phyloP scores from a whole-genome alignment of 1,140 invertebrate genomes.

The Branchinecta lynchi region DNA sequence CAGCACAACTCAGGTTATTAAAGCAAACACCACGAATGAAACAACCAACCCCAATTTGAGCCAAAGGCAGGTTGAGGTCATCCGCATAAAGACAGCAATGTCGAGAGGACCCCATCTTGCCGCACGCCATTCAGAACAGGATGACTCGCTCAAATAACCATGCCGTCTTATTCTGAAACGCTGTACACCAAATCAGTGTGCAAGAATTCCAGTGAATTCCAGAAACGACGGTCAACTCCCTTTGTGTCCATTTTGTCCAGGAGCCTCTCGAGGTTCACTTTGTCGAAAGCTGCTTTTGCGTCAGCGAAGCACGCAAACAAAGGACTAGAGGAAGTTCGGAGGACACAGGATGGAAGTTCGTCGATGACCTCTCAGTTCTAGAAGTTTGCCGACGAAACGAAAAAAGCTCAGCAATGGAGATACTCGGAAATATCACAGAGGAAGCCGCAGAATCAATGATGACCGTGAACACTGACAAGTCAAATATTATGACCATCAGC shows the following conservation, averaged over 20 bases:
- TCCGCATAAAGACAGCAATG: conserved; percentile 5
- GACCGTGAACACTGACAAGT: too few species aligned
- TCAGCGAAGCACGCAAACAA: conserved; percentile 5
- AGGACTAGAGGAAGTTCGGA: too few species aligned
- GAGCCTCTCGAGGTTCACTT: conserved; percentile 4
- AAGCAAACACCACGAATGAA: conserved; percentile 6
- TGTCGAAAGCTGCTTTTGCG: conserved; percentile 4
- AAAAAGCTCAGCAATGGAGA: too few species aligned
- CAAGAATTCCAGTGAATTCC: conserved; percentile 3
- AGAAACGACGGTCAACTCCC: conserved; percentile 4
- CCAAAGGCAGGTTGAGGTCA: conserved; percentile 5
- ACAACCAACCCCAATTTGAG: conserved; percentile 1
- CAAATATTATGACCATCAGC: too few species aligned
- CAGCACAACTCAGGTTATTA: too few species aligned
- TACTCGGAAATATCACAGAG: too few species aligned
- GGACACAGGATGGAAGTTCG: too few species aligned
- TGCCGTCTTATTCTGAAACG: not conserved
- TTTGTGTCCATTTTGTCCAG: conserved; percentile 1
- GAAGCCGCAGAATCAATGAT: too few species aligned
- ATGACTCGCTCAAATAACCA: not conserved
- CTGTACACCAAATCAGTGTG: not conserved
- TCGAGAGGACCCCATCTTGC: not conserved
- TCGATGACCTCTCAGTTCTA: too few species aligned
- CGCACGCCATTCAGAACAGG: conserved; percentile 8
- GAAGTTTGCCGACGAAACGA: too few species aligned